phyloP scores from a whole-genome alignment of 2,113 vertebrate genomes.

The Caloenas nicobarica region DNA sequence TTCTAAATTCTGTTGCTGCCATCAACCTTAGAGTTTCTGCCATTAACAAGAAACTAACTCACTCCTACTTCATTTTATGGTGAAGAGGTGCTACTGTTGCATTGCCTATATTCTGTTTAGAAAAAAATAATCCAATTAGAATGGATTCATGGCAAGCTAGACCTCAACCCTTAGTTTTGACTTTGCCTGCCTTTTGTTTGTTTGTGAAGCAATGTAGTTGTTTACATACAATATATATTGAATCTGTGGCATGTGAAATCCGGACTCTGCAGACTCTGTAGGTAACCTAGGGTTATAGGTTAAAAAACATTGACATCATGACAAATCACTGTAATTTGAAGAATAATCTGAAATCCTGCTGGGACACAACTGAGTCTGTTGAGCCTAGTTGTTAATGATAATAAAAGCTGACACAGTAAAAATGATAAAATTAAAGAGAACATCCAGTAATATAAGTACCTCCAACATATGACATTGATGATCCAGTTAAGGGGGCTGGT shows the following conservation, averaged over 20 bases:
- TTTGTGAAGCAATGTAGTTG: slow-evolving; percentile 24
- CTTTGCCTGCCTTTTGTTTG: slow-evolving; percentile 23
- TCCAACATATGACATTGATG: background rate
- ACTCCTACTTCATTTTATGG: background rate
- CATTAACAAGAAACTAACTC: background rate
- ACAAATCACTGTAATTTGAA: slow-evolving; percentile 68
- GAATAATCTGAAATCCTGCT: slow-evolving; percentile 64
- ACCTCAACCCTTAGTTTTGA: background rate
- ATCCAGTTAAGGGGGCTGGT: background rate
- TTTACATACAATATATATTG: slow-evolving; percentile 38
- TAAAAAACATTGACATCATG: slow-evolving; percentile 58
- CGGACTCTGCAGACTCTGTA: background rate
- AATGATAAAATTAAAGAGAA: slow-evolving; percentile 57
- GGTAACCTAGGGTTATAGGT: slow-evolving; percentile 51
- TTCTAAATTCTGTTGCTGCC: background rate
- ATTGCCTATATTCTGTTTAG: background rate
- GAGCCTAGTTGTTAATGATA: slow-evolving; percentile 62
- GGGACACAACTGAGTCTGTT: slow-evolving; percentile 40
- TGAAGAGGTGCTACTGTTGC: background rate
- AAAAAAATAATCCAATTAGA: background rate
- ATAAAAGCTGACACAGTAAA: slow-evolving; percentile 70
- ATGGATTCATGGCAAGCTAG: background rate
- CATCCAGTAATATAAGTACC: slow-evolving; percentile 7
- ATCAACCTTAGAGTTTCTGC: background rate
- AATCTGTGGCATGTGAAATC: slow-evolving; percentile 5